Percentiles rank a stretch among this genome's conserved stretches.
phyloP scores from a whole-genome alignment of 2,888 invertebrate genomes.

The Pristionchus exspectatus region DNA sequence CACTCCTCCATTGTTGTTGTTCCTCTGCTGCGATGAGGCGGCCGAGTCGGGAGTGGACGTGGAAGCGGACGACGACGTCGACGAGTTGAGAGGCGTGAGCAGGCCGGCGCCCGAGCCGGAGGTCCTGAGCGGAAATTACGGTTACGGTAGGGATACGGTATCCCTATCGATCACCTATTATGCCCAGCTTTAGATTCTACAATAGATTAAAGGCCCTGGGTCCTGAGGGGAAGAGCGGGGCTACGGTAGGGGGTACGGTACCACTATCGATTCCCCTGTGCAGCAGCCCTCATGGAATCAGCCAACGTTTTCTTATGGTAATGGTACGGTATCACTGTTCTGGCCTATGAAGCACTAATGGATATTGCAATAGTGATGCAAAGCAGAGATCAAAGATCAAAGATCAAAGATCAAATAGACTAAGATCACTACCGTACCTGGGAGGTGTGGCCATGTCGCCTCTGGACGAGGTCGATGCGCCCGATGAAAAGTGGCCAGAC shows the following conservation, averaged over 20 bases:
- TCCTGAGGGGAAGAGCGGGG: no score
- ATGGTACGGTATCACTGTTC: background rate
- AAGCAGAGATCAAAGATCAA: no score
- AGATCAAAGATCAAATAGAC: background rate
- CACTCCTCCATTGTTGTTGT: conserved; percentile 2
- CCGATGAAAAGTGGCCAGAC: conserved; percentile 64
- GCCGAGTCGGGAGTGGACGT: conserved; percentile 34
- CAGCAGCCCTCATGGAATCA: no score
- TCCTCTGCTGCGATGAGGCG: background rate
- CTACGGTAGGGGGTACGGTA: no score
- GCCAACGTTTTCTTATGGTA: background rate
- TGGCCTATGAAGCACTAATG: no score
- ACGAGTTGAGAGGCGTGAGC: background rate
- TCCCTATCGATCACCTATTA: no score
- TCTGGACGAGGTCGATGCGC: conserved; percentile 36
- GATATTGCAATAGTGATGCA: no score
- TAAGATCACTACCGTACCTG: background rate
- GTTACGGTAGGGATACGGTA: background rate
- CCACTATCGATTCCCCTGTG: no score
- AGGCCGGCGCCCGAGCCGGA: background rate
- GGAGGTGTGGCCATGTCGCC: conserved; percentile 51
- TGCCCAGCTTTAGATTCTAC: no score
- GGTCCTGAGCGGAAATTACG: background rate
- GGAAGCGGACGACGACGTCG: background rate
- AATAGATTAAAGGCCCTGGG: no score